Evolutionary conservation across 2,797 vertebrate genomes (phyloP).

Genomic region (Jordanella pulchra): DNA sequence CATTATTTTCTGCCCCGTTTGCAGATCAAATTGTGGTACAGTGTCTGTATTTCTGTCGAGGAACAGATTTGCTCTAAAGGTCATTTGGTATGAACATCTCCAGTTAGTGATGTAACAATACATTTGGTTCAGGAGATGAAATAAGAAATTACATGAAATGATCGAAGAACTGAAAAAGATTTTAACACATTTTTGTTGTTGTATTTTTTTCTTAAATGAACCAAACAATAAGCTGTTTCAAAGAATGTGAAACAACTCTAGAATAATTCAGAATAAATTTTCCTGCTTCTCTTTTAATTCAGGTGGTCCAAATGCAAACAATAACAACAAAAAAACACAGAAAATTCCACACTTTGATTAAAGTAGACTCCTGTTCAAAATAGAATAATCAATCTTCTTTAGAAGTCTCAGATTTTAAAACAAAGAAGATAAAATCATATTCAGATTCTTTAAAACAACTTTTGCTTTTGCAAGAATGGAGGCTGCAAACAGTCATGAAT

Average conservation of each 20-base stretch:
- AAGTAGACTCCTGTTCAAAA: too few relatives aligned
- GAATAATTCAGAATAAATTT: neutral
- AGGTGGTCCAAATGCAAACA: neutral
- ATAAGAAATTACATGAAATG: neutral
- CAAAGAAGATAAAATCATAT: neutral
- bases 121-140: too few relatives aligned
- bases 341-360: too few relatives aligned
- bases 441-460: neutral
- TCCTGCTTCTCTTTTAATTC: neutral
- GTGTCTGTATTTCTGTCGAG: neutral
- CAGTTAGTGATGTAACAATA: neutral
- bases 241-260: neutral
- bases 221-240: neutral
- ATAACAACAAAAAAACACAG: neutral
- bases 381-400: too few relatives aligned
- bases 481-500: too few relatives aligned
- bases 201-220: neutral
- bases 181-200: neutral
- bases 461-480: neutral
- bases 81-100: neutral
- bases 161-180: neutral
- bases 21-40: neutral
- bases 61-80: neutral
- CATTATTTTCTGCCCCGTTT: neutral
- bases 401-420: neutral